A percentile compares a stretch with the other conserved stretches of the same genome.
These are phyloP conservation scores for Rhagonycha lutea DNA, from an alignment of 2,888 invertebrate species.

Conservation along the genomic window DNA sequence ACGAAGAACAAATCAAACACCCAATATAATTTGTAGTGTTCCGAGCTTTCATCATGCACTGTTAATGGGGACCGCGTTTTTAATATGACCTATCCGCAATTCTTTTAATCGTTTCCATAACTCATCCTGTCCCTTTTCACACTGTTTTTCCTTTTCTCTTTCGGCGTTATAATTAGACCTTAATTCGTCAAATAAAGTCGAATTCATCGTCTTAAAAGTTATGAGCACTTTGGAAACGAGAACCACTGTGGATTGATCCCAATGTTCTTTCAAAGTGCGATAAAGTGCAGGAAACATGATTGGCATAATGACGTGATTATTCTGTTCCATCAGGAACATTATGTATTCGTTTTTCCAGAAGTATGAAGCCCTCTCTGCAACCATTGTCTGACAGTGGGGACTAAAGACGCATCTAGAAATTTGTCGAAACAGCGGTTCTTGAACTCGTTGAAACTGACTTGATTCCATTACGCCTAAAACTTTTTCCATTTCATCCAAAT, in stretches of 20 bases:
- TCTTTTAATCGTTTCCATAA: conserved; percentile 95
- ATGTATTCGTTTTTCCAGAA: conserved; percentile 99
- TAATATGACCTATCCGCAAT: conserved; percentile 77
- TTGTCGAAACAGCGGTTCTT: conserved; percentile 97
- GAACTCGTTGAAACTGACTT: conserved; percentile 97
- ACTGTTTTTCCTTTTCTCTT: conserved; percentile 97
- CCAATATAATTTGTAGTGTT: conserved; percentile 30
- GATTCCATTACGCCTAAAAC: conserved; percentile 99
- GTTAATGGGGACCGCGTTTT: conserved; percentile 48
- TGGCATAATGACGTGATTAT: conserved; percentile 97
- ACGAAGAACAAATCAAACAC: conserved; percentile 17
- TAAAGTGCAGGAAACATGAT: conserved; percentile 99
- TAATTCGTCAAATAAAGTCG: conserved; percentile 98
- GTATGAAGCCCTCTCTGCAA: conserved; percentile 95
- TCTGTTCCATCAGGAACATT: conserved; percentile 98
- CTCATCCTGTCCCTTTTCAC: conserved; percentile 96
- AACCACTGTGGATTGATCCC: conserved; percentile 99
- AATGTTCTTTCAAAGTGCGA: conserved; percentile 98
- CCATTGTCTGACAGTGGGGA: conserved; percentile 95
- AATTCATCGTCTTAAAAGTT: conserved; percentile 99
- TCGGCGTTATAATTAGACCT: conserved; percentile 98
- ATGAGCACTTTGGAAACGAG: conserved; percentile 99
- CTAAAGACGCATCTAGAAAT: conserved; percentile 99
- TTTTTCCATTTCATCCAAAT: conserved; percentile 98
- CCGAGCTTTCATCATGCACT: conserved; percentile 31